Evolutionary conservation across 2,888 invertebrate genomes (phyloP).

Genomic region (Oscheius sp.): DNA sequence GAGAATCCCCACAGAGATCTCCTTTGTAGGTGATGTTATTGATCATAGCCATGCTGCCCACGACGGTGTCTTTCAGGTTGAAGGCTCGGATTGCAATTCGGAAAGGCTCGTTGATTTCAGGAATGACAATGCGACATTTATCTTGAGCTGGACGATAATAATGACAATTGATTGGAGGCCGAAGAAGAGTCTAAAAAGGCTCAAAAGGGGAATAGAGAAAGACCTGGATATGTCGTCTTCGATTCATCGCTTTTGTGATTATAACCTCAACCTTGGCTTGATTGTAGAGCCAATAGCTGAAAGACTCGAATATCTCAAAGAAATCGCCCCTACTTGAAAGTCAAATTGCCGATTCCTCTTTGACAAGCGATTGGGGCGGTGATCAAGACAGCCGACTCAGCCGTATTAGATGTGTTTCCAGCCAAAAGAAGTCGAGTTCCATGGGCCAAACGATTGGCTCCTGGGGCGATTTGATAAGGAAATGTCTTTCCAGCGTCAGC

Average conservation of each 20-base stretch:
- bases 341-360: slow-evolving; percentile 56
- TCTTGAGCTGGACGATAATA: slow-evolving; percentile 48
- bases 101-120: slow-evolving; percentile 63
- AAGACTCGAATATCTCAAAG: slow-evolving; percentile 15
- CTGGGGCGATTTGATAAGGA: slow-evolving; percentile 66
- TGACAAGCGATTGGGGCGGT: slow-evolving; percentile 68
- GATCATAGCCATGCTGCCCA: slow-evolving; percentile 63
- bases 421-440: slow-evolving; percentile 64
- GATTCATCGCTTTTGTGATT: slow-evolving; percentile 52
- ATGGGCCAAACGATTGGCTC: slow-evolving; percentile 40
- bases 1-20: slow-evolving; percentile 57
- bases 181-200: slow-evolving; percentile 1
- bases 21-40: slow-evolving; percentile 62
- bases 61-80: slow-evolving; percentile 57
- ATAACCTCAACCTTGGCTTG: slow-evolving; percentile 66
- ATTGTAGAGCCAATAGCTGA: slow-evolving; percentile 69
- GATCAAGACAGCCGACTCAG: slow-evolving; percentile 63
- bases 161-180: slow-evolving; percentile 63
- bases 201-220: neutral
- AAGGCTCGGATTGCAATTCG: slow-evolving; percentile 63
- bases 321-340: slow-evolving; percentile 54
- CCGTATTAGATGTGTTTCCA: slow-evolving; percentile 64
- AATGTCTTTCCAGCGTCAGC: slow-evolving; percentile 59
- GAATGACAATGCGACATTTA: slow-evolving; percentile 51
- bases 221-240: slow-evolving; percentile 62